A percentile compares a stretch with the other conserved stretches of the same genome.
These are phyloP conservation scores for Nestor notabilis DNA, from an alignment of 2,113 vertebrate genomes.

Conservation along the genomic window DNA sequence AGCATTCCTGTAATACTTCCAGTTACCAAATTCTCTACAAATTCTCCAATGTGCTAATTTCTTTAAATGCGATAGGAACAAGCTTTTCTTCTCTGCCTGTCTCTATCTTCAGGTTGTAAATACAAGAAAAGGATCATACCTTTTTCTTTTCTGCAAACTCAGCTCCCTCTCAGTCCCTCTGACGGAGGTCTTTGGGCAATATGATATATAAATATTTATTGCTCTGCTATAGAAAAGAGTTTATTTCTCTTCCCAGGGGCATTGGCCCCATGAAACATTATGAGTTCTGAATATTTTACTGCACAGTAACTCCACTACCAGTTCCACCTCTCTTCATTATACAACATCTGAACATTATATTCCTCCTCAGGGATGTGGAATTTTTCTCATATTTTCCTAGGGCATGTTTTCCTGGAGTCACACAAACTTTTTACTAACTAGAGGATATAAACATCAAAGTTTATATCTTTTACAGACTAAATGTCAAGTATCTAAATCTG, in stretches of 20 bases:
- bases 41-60: not conserved
- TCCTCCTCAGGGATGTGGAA: not conserved
- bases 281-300: constrained; percentile 32
- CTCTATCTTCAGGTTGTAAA: not conserved
- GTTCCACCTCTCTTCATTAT: constrained; percentile 9
- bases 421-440: constrained; percentile 3
- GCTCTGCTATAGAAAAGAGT: constrained; percentile 12
- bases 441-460: not conserved
- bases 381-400: not conserved
- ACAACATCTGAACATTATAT: not conserved
- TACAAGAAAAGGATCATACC: not conserved
- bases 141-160: constrained; percentile 1
- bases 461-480: not conserved
- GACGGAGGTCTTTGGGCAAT: constrained; percentile 15
- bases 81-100: not conserved
- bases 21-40: not conserved
- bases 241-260: constrained; percentile 35
- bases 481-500: not conserved
- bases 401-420: not conserved
- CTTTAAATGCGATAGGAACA: not conserved
- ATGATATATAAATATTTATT: constrained; percentile 37
- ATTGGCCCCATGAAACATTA: constrained; percentile 33
- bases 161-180: not conserved
- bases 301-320: not conserved
- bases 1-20: not conserved